A percentile compares a stretch with the other conserved stretches of the same genome.
Evolutionary conservation across 2,113 vertebrate genomes (phyloP).

Genomic region (Channa argus): DNA sequence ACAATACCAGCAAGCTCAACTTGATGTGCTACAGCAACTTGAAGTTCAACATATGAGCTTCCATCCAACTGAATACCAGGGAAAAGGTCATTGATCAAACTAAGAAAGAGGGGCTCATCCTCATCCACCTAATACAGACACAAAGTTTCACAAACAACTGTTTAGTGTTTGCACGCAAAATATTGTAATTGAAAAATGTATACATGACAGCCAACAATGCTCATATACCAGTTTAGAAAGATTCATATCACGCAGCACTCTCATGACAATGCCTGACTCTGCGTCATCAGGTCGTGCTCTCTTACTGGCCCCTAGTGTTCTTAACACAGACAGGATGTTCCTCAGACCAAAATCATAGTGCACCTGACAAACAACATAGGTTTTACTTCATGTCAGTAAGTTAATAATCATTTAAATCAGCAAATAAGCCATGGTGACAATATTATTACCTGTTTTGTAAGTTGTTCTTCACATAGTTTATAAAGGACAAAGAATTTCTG

Average conservation of each 20-base stretch:
- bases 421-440: background rate
- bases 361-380: slow-evolving; percentile 77
- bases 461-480: slow-evolving; percentile 92
- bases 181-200: background rate
- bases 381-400: background rate
- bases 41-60: slow-evolving; percentile 86
- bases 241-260: slow-evolving; percentile 93
- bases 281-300: slow-evolving; percentile 86
- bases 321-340: slow-evolving; percentile 92
- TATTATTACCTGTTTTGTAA: slow-evolving; percentile 88
- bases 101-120: slow-evolving; percentile 91
- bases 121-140: slow-evolving; percentile 88
- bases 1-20: slow-evolving; percentile 87
- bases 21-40: slow-evolving; percentile 85
- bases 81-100: slow-evolving; percentile 91
- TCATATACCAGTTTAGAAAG: slow-evolving; percentile 88
- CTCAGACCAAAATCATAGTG: slow-evolving; percentile 94
- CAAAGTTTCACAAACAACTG: background rate
- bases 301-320: slow-evolving; percentile 89
- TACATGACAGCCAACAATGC: background rate
- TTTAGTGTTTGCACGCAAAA: background rate
- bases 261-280: slow-evolving; percentile 90
- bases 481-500: slow-evolving; percentile 93
- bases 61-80: slow-evolving; percentile 90
- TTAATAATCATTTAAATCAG: background rate